Evolutionary conservation across 2,797 vertebrate genomes (phyloP).

Genomic region (Muraenolepis orangiensis): DNA sequence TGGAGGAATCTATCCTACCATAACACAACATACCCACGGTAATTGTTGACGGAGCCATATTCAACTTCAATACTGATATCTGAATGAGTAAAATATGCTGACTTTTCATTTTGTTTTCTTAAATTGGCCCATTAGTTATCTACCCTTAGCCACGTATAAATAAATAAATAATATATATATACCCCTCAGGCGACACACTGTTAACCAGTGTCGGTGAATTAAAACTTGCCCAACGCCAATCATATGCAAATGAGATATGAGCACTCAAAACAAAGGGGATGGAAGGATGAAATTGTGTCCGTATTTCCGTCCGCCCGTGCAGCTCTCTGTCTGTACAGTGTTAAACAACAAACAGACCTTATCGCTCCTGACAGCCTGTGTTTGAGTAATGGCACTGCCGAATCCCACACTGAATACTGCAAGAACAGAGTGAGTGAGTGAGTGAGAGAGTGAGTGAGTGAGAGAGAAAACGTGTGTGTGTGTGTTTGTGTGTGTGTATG

Average conservation of each 20-base stretch:
- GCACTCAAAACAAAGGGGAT: conserved; percentile 23
- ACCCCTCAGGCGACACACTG: background rate
- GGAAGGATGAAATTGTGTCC: conserved; percentile 25
- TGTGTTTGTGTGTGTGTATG: too few species aligned
- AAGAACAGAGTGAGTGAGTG: background rate
- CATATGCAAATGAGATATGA: conserved; percentile 36
- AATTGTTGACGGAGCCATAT: conserved; percentile 8
- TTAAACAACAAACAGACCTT: conserved; percentile 59
- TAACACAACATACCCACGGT: background rate
- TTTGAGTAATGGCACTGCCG: conserved; percentile 59
- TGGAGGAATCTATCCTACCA: background rate
- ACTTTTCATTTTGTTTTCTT: conserved; percentile 29
- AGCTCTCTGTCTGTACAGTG: conserved; percentile 53
- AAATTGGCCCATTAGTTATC: conserved; percentile 35
- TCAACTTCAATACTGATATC: conserved; percentile 5
- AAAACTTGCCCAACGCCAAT: conserved; percentile 23
- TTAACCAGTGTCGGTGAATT: conserved; percentile 19
- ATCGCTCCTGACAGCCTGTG: conserved; percentile 57
- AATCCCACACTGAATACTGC: conserved; percentile 41
- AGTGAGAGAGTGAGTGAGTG: background rate
- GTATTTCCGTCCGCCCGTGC: conserved; percentile 40
- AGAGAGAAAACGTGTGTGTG: too few species aligned
- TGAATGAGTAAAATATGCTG: conserved; percentile 30
- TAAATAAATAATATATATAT: too few species aligned
- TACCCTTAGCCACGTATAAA: conserved; percentile 28